phyloP scores from a whole-genome alignment of 2,113 vertebrate genomes.

The Colinus virginianus region DNA sequence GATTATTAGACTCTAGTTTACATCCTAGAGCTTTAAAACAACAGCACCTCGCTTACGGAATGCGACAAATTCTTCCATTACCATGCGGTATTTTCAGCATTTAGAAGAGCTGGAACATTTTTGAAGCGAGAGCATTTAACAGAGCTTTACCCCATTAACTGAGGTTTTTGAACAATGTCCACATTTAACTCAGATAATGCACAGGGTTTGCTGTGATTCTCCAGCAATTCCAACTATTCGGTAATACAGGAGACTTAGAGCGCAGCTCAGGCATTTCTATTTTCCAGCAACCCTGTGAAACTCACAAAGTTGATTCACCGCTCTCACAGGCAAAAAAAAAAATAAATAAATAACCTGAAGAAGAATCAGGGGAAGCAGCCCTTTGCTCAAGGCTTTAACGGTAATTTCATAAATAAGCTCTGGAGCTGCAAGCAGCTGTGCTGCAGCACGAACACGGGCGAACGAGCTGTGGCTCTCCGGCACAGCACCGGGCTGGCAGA shows the following conservation, averaged over 20 bases:
- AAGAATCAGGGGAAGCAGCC: background rate
- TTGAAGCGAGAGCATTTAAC: background rate
- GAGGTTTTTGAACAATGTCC: slow-evolving; percentile 28
- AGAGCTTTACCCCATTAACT: slow-evolving; percentile 30
- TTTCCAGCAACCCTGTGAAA: slow-evolving; percentile 12
- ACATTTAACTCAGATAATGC: slow-evolving; percentile 42
- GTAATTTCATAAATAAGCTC: slow-evolving; percentile 2
- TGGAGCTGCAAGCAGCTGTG: background rate
- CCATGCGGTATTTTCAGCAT: background rate
- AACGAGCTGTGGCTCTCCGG: background rate
- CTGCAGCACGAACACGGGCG: background rate
- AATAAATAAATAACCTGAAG: background rate
- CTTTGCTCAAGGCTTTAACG: background rate
- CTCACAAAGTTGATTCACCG: slow-evolving; percentile 17
- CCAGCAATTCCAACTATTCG: slow-evolving; percentile 43
- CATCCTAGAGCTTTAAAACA: background rate
- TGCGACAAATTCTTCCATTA: background rate
- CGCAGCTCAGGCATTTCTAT: slow-evolving; percentile 7
- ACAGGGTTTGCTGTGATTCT: slow-evolving; percentile 41
- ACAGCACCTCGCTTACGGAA: background rate
- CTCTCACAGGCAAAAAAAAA: background rate
- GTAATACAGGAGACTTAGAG: slow-evolving; percentile 48
- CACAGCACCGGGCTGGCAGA: background rate
- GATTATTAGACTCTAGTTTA: slow-evolving; percentile 18
- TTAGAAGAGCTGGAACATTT: background rate